Conservation (phyloP, 1,140 invertebrate species). For the Zaprionus africanus region DNA sequence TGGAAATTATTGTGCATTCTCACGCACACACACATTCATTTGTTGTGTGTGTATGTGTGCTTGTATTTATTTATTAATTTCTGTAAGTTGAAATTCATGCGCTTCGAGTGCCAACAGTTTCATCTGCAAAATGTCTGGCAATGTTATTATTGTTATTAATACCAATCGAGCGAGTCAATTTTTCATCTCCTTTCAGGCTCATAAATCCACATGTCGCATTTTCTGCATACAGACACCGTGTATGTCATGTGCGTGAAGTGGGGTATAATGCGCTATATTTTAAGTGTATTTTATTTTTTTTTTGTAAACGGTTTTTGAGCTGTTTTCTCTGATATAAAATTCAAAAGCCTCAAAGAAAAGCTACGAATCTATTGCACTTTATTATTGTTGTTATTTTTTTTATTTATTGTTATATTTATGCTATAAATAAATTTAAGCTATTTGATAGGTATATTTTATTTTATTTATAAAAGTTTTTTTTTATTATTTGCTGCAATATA, state of each 20-base stretch:
- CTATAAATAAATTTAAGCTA: neutral
- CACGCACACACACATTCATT: conserved; percentile 23
- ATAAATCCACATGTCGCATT: conserved; percentile 36
- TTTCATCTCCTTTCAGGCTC: conserved; percentile 31
- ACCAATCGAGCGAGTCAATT: conserved; percentile 47
- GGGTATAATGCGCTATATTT: conserved; percentile 1
- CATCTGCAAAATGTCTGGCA: conserved; percentile 58
- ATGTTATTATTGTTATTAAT: conserved; percentile 64
- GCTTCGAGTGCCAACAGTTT: conserved; percentile 56
- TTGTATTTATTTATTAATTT: conserved; percentile 45
- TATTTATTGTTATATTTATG: no score
- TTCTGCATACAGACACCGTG: neutral
- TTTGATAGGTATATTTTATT: no score
- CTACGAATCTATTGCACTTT: no score
- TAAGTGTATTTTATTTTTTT: no score
- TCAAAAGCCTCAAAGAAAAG: no score
- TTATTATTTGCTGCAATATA: neutral
- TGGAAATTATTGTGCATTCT: conserved; percentile 5
- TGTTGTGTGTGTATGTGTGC: conserved; percentile 22
- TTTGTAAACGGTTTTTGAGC: no score
- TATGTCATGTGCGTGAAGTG: neutral
- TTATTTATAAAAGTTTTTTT: no score
- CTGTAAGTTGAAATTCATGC: conserved; percentile 70
- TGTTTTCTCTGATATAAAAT: no score
- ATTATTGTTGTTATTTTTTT: no score